Base-by-base conservation (phyloP, 2,888 invertebrate genomes). In the Linnaemya tessellans region DNA sequence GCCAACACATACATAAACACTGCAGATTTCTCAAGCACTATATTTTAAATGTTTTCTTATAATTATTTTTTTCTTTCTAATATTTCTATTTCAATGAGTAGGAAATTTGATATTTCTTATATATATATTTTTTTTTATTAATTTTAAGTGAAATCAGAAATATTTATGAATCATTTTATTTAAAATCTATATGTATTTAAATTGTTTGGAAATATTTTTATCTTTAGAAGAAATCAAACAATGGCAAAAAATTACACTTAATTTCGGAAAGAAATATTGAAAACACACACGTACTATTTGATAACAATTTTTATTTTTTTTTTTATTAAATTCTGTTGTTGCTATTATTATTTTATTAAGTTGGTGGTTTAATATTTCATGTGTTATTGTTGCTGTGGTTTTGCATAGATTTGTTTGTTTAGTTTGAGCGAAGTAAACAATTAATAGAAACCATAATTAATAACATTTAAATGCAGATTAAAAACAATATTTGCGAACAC, bases 211-310 rank as follows among this genome's bases (percentile, higher is more conserved):
- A 77, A 46, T 13, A 77, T 49, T 43, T 70, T 73, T 54, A 74
- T 67, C 71, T 70, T 64, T 38, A 30, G 71, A 80, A 60, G 41
- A 46, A 77, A 51, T 56, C 62, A 81, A 65, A 80, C 49, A 73
- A 75, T 62, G 64, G 35, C 62, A 56, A 54, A 60, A 64, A 70
- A 65, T 83, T 11, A 54, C 70, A 60, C 41, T 80, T 64, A 56
- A 82, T 70, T 46, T 56, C 20, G 0, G 1, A 15, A 30, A 41
- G 9, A 62, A 70, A 46, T 30, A 38, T 56, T 74, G 10, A 54
- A 85, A 88, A 87, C 71, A 60, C 74, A 67, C 65, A 77, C 79
- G 62, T 78, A 65, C 30, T 25, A 49, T 65, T 64, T 43, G 43
- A 46, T 65, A 22, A 18, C 35, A 20, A 18, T 35, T 13, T 49